Evolutionary conservation across 2,113 vertebrate genomes (phyloP), one percentile per base, ranked within the genome.

Genomic region (Ceyx melanurus): DNA sequence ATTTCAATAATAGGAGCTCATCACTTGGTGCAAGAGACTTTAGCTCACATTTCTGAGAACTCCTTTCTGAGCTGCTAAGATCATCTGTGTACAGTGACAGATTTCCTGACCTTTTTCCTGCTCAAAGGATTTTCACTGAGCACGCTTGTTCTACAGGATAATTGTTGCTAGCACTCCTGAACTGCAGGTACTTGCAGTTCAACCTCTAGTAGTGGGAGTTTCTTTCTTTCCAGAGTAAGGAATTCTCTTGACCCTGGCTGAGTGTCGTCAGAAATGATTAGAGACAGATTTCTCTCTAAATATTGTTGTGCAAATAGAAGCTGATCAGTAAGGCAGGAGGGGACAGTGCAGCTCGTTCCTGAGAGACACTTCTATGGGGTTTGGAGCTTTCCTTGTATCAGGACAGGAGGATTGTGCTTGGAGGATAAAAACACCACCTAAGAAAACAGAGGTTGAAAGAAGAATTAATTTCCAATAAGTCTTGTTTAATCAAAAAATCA

Each of bases 61-160:
- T 85, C 35, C 60, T 78, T 68, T 61, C 16, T 58, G 5, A 31
- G 8, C 46, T 33, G 13, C 58, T 51, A 28, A 85, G 64, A 76
- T 82, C 60, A 70, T 56, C 67, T 80, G 61, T 74, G 62, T 73
- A 76, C 75, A 93, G 57, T 66, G 77, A 89, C 35, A 73, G 33
- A 60, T 90, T 65, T 56, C n/a, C 78, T 95, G 83, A 92, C 74
- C 92, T 79, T 82, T 87, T 73, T 25, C 53, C 62, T 94, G 26
- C 75, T 82, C 66, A 78, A 54, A 81, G n/a, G 54, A 5, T 88
- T 88, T 92, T 87, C 78, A 72, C 53, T 0, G 2, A 81, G 48
- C 61, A 20, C 0, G 0, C 22, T 82, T 62, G 19, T 73, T 84
- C 66, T 75, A 29, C 40, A 62, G 74, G 73, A 50, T 66, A 82